These are phyloP conservation scores for Pteronotus mesoamericanus DNA, from an alignment of 2,797 vertebrate species.

Conservation along the genomic window DNA sequence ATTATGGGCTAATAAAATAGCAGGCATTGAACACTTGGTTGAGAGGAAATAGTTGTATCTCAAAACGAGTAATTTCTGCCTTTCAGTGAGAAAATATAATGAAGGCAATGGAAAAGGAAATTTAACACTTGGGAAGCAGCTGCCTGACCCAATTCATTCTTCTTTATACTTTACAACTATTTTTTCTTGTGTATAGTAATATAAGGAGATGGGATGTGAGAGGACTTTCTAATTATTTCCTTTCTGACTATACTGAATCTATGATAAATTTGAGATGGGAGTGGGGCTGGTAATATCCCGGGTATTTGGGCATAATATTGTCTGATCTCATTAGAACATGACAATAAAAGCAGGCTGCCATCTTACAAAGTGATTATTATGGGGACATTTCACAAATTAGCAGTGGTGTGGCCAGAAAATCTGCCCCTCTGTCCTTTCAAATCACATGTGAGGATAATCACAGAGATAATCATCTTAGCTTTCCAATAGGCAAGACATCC, in stretches of 20 bases:
- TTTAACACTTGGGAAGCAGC: constrained; percentile 32
- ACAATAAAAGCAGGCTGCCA: not conserved
- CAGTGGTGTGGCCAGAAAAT: not conserved
- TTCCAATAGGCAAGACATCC: constrained; percentile 35
- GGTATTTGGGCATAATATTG: not conserved
- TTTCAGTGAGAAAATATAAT: constrained; percentile 34
- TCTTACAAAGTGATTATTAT: constrained; percentile 5
- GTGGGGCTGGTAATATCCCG: not conserved
- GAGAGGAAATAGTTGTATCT: not conserved
- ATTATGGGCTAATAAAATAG: constrained; percentile 31
- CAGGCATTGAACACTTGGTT: constrained; percentile 7
- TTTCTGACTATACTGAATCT: constrained; percentile 28
- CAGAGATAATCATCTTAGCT: constrained; percentile 21
- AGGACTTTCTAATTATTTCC: constrained; percentile 17
- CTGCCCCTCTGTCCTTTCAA: constrained; percentile 33
- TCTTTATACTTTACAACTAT: constrained; percentile 27
- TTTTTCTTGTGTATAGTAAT: constrained; percentile 31
- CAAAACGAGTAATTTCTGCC: constrained; percentile 4
- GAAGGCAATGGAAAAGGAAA: constrained; percentile 12
- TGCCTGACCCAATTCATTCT: constrained; percentile 42
- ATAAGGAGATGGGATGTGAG: constrained; percentile 10
- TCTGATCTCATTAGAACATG: constrained; percentile 19
- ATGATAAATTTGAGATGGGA: constrained; percentile 15
- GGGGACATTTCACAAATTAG: constrained; percentile 18
- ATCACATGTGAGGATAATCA: constrained; percentile 23